Base-by-base conservation (phyloP, 1,140 invertebrate species). In the Drosophila pseudoobscura region DNA sequence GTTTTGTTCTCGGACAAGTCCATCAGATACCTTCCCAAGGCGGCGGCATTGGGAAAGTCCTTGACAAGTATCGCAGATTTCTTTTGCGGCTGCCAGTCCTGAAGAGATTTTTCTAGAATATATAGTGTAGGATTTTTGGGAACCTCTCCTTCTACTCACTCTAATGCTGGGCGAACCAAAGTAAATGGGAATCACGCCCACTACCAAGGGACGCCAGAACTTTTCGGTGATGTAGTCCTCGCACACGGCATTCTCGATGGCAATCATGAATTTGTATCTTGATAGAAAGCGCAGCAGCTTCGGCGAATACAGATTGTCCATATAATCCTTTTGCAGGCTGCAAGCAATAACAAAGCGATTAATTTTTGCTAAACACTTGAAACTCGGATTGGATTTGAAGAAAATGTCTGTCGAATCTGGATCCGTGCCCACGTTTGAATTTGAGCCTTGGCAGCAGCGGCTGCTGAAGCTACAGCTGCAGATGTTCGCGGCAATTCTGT, bases 141-240 rank as follows among this genome's bases (percentile, higher is more conserved):
- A 1, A 15, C n/a, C n/a, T 20, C 9, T 1, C 31, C 31, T 1
- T 39, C n/a, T 3, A 54, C 68, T 80, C 17, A 89, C 90, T 22
- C 70, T 90, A 62, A 94, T 92, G 8, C 93, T 93, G 6, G 95
- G 94, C 1, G 96, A 96, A 9, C 96, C 97, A 87, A 95, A 94
- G 83, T 97, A 97, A 75, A 98, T 94, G 9, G 97, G 97, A 47
- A 98, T 93, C 22, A 94, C 94, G 2, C 97, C 97, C 11, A 95
- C 93, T 56, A 94, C 94, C 8, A 98, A 92, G 0, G 96, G 94
- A n/a, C 96, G 92, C 96, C 96, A 98, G 45, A 97, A 93, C 88
- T 98, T 98, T 92, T 98, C 97, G 2, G 97, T 97, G 2, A 98
- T 94, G 90, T 98, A 98, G 92, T 98, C 97, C 22, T 96, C 92